phyloP scores from a whole-genome alignment of 1,140 invertebrate species.

The Chelonus insularis region DNA sequence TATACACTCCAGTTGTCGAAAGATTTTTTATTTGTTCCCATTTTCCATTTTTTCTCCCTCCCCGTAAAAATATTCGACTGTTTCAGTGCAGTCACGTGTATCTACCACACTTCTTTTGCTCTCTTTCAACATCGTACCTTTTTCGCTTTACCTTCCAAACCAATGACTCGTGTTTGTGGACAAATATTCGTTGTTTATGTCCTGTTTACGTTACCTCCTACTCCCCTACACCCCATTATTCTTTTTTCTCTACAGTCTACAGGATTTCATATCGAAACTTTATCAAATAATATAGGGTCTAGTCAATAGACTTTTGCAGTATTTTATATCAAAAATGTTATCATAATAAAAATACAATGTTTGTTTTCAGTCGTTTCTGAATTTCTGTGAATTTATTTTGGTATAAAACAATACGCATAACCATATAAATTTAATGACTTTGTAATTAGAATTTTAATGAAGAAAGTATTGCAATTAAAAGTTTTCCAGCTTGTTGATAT shows the following conservation, averaged over 20 bases:
- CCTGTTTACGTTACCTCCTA: neutral
- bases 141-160: slow-evolving; percentile 17
- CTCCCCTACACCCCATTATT: neutral
- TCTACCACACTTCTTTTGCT: neutral
- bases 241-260: neutral
- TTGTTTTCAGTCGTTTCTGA: no score
- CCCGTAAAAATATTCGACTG: neutral
- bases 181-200: slow-evolving; percentile 15
- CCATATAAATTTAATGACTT: no score
- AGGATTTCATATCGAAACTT: no score
- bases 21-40: neutral
- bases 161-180: slow-evolving; percentile 11
- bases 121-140: slow-evolving; percentile 8
- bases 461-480: no score
- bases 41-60: slow-evolving; percentile 6
- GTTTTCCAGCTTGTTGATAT: no score
- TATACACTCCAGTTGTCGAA: neutral
- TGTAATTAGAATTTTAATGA: no score
- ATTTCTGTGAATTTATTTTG: no score
- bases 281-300: no score
- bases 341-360: no score
- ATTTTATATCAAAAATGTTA: no score
- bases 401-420: no score
- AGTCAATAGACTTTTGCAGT: no score
- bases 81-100: neutral